Conservation (phyloP, 2,888 invertebrate species). For the Mythimna lalbum region DNA sequence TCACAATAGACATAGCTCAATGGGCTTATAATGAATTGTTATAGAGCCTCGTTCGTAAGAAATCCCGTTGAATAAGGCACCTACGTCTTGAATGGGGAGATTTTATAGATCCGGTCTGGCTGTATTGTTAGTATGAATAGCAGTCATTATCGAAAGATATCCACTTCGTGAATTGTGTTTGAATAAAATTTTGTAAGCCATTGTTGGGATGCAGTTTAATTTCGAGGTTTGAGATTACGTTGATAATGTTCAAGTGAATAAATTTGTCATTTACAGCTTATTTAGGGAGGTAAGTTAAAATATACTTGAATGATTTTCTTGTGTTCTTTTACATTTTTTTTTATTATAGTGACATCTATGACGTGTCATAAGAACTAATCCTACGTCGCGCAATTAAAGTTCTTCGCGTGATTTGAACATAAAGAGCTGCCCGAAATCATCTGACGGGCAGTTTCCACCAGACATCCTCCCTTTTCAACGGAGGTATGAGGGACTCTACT, state of each 20-base stretch:
- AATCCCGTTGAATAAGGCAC: conserved; percentile 83
- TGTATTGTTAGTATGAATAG: conserved; percentile 84
- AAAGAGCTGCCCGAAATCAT: no score
- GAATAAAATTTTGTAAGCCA: conserved; percentile 70
- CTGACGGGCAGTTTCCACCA: no score
- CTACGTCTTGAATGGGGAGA: conserved; percentile 80
- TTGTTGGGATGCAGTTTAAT: conserved; percentile 61
- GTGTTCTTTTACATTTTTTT: neutral
- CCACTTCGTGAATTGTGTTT: conserved; percentile 72
- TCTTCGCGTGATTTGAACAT: no score
- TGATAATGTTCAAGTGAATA: conserved; percentile 8
- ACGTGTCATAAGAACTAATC: no score
- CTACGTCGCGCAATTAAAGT: no score
- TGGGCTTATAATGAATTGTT: conserved; percentile 87
- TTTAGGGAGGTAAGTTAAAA: conserved; percentile 5
- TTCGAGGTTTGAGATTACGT: conserved; percentile 23
- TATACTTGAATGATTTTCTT: neutral
- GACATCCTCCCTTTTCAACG: no score
- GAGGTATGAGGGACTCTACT: no score
- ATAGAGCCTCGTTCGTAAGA: conserved; percentile 79
- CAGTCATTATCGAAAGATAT: conserved; percentile 81
- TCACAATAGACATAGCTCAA: conserved; percentile 83
- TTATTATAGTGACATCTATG: no score
- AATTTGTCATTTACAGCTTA: conserved; percentile 25
- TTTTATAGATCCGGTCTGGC: conserved; percentile 80